Evolutionary conservation across 92 coral and sea anemone genomes (phyloP).

Genomic region (Heteractis magnifica): DNA sequence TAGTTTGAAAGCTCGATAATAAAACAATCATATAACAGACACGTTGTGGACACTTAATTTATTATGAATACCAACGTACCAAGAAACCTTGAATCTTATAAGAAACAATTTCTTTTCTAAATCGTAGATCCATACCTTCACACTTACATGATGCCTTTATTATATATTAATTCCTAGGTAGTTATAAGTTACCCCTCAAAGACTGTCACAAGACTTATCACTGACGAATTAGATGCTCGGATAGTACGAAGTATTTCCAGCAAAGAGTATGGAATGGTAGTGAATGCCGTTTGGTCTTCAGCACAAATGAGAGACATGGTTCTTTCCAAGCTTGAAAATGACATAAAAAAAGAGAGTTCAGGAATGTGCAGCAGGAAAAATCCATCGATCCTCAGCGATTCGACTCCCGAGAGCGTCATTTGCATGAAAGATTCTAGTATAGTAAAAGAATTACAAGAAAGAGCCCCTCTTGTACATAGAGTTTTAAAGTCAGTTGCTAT

Average conservation of each 20-base stretch:
- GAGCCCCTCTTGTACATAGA: conserved; percentile 34
- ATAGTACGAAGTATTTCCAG: conserved; percentile 27
- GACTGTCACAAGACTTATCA: conserved; percentile 9
- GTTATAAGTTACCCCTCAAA: conserved; percentile 24
- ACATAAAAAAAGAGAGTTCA: conserved; percentile 20
- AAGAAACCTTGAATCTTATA: too few relatives aligned
- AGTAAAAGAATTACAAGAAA: conserved; percentile 18
- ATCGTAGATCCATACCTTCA: too few relatives aligned
- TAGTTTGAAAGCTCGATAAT: neutral
- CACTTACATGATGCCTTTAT: too few relatives aligned
- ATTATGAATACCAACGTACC: too few relatives aligned
- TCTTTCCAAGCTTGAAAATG: conserved; percentile 23
- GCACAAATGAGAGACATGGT: conserved; percentile 4
- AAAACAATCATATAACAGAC: too few relatives aligned
- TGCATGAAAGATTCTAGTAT: conserved; percentile 8
- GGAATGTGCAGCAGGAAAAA: conserved; percentile 20
- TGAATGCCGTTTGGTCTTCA: neutral
- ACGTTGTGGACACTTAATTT: too few relatives aligned
- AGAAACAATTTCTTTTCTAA: too few relatives aligned
- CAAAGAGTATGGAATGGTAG: conserved; percentile 20
- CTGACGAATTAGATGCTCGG: conserved; percentile 20
- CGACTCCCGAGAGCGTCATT: conserved; percentile 21
- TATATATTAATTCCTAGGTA: conserved; percentile 14
- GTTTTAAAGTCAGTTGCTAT: conserved; percentile 20
- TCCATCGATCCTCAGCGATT: conserved; percentile 27